Percentiles rank a stretch among this genome's conserved stretches.
Conservation (phyloP, 2,113 vertebrate species). For the Upupa epops region DNA sequence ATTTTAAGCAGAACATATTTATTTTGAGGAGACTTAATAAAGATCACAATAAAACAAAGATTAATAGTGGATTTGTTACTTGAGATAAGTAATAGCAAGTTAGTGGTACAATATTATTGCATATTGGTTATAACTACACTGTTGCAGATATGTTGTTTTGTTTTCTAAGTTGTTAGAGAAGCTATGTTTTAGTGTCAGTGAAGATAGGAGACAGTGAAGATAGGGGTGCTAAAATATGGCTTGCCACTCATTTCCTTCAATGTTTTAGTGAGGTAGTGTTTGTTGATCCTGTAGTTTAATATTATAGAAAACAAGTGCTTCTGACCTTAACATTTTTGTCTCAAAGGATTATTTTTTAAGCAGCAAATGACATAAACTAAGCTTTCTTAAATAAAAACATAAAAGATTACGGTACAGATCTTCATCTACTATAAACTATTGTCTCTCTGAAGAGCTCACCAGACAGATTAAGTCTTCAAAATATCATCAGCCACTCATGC, state of each 20-base stretch:
- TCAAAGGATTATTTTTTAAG: neutral
- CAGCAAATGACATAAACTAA: neutral
- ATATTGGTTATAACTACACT: neutral
- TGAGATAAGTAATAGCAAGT: neutral
- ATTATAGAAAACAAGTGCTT: neutral
- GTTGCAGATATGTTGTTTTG: neutral
- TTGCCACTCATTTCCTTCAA: neutral
- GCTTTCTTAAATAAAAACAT: neutral
- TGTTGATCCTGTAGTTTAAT: neutral
- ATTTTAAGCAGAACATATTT: slow-evolving; percentile 9
- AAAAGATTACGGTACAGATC: neutral
- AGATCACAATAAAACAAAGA: neutral
- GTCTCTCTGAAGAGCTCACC: neutral
- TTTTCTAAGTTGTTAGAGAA: neutral
- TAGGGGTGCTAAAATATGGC: neutral
- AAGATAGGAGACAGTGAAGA: neutral
- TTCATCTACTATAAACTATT: neutral
- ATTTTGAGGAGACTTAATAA: neutral
- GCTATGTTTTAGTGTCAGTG: neutral
- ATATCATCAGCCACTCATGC: neutral
- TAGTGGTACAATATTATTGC: neutral
- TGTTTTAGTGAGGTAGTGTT: neutral
- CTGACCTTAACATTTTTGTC: neutral
- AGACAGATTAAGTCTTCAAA: neutral
- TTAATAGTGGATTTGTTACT: slow-evolving; percentile 2